Conservation (phyloP, 2,113 vertebrate genomes). For the Oreochromis niloticus region DNA sequence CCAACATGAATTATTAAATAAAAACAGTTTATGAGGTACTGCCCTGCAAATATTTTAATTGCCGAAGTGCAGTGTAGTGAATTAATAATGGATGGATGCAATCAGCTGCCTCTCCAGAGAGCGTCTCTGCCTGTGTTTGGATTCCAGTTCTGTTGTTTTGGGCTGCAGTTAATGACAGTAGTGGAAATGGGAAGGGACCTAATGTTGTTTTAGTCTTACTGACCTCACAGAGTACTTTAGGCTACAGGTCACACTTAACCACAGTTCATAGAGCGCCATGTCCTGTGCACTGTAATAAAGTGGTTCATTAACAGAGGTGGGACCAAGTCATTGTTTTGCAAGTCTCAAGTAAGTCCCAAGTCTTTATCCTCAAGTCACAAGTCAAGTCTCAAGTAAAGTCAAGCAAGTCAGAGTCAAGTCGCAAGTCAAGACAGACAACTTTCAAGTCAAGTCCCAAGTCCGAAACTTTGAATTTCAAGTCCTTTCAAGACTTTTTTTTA, state of each 20-base stretch:
- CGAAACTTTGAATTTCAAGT: no score
- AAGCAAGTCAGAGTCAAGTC: no score
- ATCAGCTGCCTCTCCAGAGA: background rate
- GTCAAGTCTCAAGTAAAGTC: no score
- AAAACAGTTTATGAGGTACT: background rate
- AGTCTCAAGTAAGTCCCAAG: no score
- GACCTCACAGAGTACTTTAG: background rate
- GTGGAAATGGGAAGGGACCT: background rate
- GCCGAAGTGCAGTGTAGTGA: background rate
- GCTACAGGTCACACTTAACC: background rate
- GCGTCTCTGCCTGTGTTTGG: accelerated
- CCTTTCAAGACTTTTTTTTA: no score
- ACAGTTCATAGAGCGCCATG: background rate
- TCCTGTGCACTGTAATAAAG: background rate
- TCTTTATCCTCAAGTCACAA: no score
- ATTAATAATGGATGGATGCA: background rate
- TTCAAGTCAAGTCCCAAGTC: no score
- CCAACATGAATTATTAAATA: background rate
- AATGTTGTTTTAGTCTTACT: background rate
- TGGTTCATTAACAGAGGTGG: background rate
- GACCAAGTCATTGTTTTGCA: no score
- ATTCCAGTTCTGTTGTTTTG: background rate
- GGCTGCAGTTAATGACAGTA: background rate
- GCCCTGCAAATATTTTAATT: background rate
- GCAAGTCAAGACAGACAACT: no score